Evolutionary conservation across 2,888 invertebrate species (phyloP).

Genomic region (Drosophila maculinotata): DNA sequence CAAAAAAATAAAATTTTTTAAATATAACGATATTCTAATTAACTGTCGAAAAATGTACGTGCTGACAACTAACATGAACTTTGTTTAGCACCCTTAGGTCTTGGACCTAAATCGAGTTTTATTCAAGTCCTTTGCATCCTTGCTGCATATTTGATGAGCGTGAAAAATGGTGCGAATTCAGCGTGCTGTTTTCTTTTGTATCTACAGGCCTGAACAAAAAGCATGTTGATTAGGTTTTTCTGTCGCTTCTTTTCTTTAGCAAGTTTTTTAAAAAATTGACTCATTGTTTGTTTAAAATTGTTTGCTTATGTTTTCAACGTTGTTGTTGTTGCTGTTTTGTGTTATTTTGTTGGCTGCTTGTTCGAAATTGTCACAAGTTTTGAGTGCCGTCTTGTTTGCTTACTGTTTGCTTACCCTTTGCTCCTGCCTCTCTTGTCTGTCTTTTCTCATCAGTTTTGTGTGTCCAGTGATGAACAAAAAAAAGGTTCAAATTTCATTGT

Average conservation of each 20-base stretch:
- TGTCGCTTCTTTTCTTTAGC: slow-evolving; percentile 21
- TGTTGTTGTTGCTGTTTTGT: slow-evolving; percentile 23
- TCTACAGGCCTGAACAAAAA: slow-evolving; percentile 19
- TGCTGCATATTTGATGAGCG: slow-evolving; percentile 21
- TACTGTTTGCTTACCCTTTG: slow-evolving; percentile 27
- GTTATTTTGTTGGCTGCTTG: slow-evolving; percentile 15
- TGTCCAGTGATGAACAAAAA: slow-evolving; percentile 11
- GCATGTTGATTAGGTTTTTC: slow-evolving; percentile 44
- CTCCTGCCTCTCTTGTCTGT: slow-evolving; percentile 11
- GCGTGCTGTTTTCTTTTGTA: slow-evolving; percentile 14
- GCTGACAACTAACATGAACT: slow-evolving; percentile 10
- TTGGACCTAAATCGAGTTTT: slow-evolving; percentile 5
- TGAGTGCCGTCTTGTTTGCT: slow-evolving; percentile 42
- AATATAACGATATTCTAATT: no score
- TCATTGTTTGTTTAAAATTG: slow-evolving; percentile 65
- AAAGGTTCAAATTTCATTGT: slow-evolving; percentile 56
- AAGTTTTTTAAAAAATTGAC: slow-evolving; percentile 38
- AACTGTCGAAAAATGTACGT: no score
- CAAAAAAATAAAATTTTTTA: no score
- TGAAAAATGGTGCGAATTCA: slow-evolving; percentile 20
- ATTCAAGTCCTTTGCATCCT: not conserved
- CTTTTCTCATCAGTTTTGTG: slow-evolving; percentile 38
- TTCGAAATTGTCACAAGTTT: slow-evolving; percentile 57
- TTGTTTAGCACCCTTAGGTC: no score
- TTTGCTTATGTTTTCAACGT: slow-evolving; percentile 47